phyloP scores from a whole-genome alignment of 1,140 invertebrate genomes.

The Tigriopus japonicus region DNA sequence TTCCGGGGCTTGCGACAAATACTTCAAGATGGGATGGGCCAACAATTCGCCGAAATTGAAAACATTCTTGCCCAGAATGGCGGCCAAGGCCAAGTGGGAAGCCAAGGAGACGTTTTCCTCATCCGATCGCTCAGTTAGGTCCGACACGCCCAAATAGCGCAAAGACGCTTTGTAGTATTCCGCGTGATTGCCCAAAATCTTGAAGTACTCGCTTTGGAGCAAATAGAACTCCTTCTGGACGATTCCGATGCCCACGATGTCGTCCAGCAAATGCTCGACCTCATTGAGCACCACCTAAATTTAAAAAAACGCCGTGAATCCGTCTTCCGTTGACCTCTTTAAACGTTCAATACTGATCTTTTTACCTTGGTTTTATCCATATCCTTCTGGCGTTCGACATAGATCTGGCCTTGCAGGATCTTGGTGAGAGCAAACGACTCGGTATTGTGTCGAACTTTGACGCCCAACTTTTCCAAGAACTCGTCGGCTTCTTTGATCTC shows the following conservation, averaged over 20 bases:
- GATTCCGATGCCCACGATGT: slow-evolving; percentile 70
- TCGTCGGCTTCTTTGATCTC: slow-evolving; percentile 59
- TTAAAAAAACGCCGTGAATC: no score
- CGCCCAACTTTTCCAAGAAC: slow-evolving; percentile 65
- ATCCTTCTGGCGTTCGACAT: slow-evolving; percentile 58
- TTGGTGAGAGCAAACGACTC: slow-evolving; percentile 69
- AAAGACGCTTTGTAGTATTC: slow-evolving; percentile 88
- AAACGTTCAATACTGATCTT: no score
- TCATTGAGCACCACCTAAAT: slow-evolving; percentile 63
- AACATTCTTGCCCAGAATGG: slow-evolving; percentile 78
- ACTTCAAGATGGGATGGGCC: slow-evolving; percentile 57
- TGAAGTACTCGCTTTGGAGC: neutral
- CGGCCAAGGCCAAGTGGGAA: slow-evolving; percentile 77
- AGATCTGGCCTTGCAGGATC: slow-evolving; percentile 62
- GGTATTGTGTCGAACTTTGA: slow-evolving; percentile 67
- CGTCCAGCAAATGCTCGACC: slow-evolving; percentile 63
- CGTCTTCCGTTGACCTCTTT: no score
- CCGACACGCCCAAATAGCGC: slow-evolving; percentile 74
- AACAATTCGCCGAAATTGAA: slow-evolving; percentile 94
- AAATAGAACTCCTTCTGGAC: slow-evolving; percentile 87
- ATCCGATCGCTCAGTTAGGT: slow-evolving; percentile 42
- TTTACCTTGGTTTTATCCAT: slow-evolving; percentile 52
- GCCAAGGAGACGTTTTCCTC: slow-evolving; percentile 60
- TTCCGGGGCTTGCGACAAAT: slow-evolving; percentile 56
- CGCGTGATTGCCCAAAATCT: slow-evolving; percentile 60